Percentiles rank a stretch among this genome's conserved stretches.
These are phyloP conservation scores for Neocrepidodera transversa DNA, from an alignment of 2,888 invertebrate species.

Conservation along the genomic window DNA sequence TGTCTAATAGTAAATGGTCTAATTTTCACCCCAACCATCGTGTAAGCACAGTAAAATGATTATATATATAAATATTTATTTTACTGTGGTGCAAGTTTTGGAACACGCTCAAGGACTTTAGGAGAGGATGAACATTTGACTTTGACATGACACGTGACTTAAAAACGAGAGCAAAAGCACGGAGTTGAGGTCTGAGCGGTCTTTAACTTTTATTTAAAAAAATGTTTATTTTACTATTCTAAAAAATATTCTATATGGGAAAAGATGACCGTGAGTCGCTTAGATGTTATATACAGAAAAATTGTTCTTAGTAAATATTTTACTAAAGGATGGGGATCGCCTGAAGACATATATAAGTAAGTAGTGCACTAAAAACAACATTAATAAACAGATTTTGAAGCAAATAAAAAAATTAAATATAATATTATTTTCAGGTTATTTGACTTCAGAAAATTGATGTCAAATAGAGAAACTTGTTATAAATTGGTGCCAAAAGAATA, in stretches of 20 bases:
- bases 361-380: background rate
- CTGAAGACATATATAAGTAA: constrained; percentile 84
- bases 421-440: constrained; percentile 74
- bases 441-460: constrained; percentile 86
- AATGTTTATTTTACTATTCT: background rate
- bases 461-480: constrained; percentile 82
- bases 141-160: no score
- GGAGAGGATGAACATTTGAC: no score
- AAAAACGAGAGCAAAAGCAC: background rate
- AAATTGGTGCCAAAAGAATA: constrained; percentile 82
- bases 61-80: no score
- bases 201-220: constrained; percentile 4
- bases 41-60: no score
- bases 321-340: constrained; percentile 96
- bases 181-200: constrained; percentile 4
- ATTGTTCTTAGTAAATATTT: constrained; percentile 91
- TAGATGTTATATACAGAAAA: constrained; percentile 85
- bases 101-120: no score
- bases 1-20: no score
- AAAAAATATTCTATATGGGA: background rate
- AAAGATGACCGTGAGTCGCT: constrained; percentile 57
- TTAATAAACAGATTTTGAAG: background rate
- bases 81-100: no score
- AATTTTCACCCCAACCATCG: no score
- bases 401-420: background rate